These are phyloP conservation scores for Parascotia fuliginaria DNA, from an alignment of 2,888 invertebrate species.

Conservation along the genomic window DNA sequence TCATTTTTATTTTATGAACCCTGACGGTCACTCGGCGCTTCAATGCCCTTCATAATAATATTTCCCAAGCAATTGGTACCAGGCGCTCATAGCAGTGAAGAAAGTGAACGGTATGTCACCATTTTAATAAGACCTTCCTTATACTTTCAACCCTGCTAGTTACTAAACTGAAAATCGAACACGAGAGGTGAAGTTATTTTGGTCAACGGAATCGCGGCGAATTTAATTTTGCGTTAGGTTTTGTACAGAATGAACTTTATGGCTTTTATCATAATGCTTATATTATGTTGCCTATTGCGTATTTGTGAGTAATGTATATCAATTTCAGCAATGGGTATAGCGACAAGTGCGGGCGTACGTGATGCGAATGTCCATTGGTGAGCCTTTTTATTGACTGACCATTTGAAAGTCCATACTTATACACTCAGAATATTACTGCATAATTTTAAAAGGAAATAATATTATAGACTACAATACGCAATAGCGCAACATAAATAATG, in stretches of 20 bases:
- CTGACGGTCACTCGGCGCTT: slow-evolving; percentile 56
- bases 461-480: not conserved
- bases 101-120: slow-evolving; percentile 60
- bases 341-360: slow-evolving; percentile 76
- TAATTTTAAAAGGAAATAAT: slow-evolving; percentile 18
- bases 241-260: slow-evolving; percentile 50
- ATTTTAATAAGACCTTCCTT: slow-evolving; percentile 40
- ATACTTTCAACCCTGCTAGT: slow-evolving; percentile 16
- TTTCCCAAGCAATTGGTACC: slow-evolving; percentile 76
- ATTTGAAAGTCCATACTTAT: slow-evolving; percentile 47
- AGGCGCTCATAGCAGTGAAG: slow-evolving; percentile 68
- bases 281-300: slow-evolving; percentile 15
- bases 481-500: no score
- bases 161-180: slow-evolving; percentile 21
- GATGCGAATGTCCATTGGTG: slow-evolving; percentile 72
- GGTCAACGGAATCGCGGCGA: slow-evolving; percentile 38
- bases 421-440: slow-evolving; percentile 15
- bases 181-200: slow-evolving; percentile 52
- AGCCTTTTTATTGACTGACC: slow-evolving; percentile 80
- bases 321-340: slow-evolving; percentile 80
- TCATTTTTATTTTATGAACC: slow-evolving; percentile 56
- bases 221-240: slow-evolving; percentile 14
- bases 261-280: slow-evolving; percentile 37
- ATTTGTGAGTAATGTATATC: slow-evolving; percentile 71
- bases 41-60: slow-evolving; percentile 71